Evolutionary conservation across 2,888 invertebrate species (phyloP), one percentile per base, ranked within the genome.

Genomic region (Exephanes ischioxanthus): DNA sequence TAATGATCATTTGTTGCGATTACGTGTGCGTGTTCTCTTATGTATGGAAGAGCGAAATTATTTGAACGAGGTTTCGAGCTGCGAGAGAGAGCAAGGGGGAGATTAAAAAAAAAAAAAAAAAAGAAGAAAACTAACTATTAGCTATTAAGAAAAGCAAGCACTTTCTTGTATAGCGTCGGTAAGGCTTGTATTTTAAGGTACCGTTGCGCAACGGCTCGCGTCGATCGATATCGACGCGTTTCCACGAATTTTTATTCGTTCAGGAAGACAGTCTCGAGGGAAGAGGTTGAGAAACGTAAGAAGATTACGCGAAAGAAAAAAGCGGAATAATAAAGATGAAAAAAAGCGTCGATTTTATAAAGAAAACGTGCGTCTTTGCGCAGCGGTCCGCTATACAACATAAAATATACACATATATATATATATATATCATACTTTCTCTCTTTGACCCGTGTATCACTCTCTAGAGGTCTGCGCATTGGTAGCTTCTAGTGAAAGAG

Each of bases 31-130:
- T 30, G 58, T 30, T 75, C 48, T 73, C 16, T 66, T 68, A 53
- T 66, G 63, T 55, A 58, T 63, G 71, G 45, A 72, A 53, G 30
- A 48, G 87, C 26, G 77, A 77, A 78, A 79, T 30, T 33, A 87
- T 87, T 81, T 81, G 86, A 88, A 87, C 87, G 88, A 88, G 79
- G 73, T 19, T 87, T 73, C 89, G 90, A 89, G 88, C 26, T 63
- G 88, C 68, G 76, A 80, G 70, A 63, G 63, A 48, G 55, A 55
- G 45, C 14, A 78, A 68, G 70, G 51, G n/a, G 45, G 63, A 75
- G 51, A 76, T 19, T 14, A 26, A 22, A 77, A 71, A 71, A 58
- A 26, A 22, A 77, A 71, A 71, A 58, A 55, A 41, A 66, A 58
- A 71, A 76, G 48, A 58, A 76, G 48, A 80, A 86, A 80, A 75